Base-by-base conservation (phyloP, 1,140 invertebrate species). In the Nephila pilipes region DNA sequence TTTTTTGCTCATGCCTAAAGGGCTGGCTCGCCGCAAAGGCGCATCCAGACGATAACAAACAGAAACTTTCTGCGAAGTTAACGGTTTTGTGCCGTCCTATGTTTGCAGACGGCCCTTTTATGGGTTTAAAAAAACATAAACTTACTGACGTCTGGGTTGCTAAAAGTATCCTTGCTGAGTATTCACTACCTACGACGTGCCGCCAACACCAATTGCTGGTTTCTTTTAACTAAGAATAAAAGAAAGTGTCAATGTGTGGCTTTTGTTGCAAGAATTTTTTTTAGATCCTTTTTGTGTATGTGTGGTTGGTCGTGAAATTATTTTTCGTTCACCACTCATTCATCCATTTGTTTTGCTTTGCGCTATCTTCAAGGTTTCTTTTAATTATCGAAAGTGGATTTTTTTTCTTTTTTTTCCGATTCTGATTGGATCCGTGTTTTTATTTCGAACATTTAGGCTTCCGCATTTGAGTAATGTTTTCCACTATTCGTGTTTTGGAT, bases 51-150 rank as follows among this genome's bases (percentile, higher is more conserved):
- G 18, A 75, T 36, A 75, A 75, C 69, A 75, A 75, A 36, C 12
- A 32, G 65, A 75, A 75, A 75, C 29, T 75, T 75, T 75, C 69
- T 75, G 25, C 14, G 69, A 75, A 36, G 25, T 32, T 36, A 75
- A 75, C 69, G 69, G 69, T 75, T 75, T 75, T 75, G 36, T 36
- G 2, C 69, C 69, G 32, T 18, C 32, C 69, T 75, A 2, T 36
- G 29, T 75, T 75, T 36, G 69, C 69, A 75, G 69, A 75, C 65
- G 65, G 65, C 25, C 65, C 65, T 75, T 75, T 75, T 75, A 75
- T 75, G 69, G 69, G 32, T 75, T 32, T 36, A 75, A 75, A 75
- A 75, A 75, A 69, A 29, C 4, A 18, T 16, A n/a, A n/a, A n/a
- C n/a, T 36, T 75, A 32, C 32, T 36, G 69, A 75, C 29, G 69